Evolutionary conservation across 23 tunicate species (phyloP), one percentile per base, ranked within the genome.

Genomic region (Trididemnum nubilum): DNA sequence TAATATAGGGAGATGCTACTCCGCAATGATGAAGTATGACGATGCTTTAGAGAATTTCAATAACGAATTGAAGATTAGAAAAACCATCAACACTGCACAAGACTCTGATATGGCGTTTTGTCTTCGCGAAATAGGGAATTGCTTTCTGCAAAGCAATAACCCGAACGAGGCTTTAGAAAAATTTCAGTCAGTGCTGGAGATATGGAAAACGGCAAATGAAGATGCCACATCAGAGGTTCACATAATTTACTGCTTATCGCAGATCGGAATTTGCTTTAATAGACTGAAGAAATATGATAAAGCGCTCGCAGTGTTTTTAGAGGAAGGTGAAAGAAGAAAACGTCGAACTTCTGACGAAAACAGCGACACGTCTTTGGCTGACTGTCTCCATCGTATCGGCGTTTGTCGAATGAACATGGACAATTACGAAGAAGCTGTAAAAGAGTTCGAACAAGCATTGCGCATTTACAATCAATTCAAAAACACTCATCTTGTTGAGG

Each of bases 21-120:
- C 12, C 58, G 2, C 2, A 27, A 73, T 73, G 78, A 37, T 28
- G 31, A 3, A 2, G 5, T 73, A 9, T 26, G 78, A 73, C 2
- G 21, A 40, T 37, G 78, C 78, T 9, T 34, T 73, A 2, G 28
- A 22, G 28, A 3, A 37, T 21, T 73, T 73, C 29, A 23, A 73
- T 38, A 24, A 38, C 2, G 78, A 73, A 26, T 40, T 73, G 22
- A 38, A 9, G 22, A 73, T 73, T 25, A 24, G 78, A 15, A 39
- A 73, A 40, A 38, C 78, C 5, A 39, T 2, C 3, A 24, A 73
- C 30, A 9, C 37, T 2, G 15, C 31, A 3, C 37, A n/a, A 73
- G 78, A 73, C 24, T 2, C 58, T 2, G 78, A 73, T n/a, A 26
- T 73, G 5, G 78, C 78, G 15, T 73, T 37, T 38, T 73, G 78